phyloP scores from a whole-genome alignment of 2,888 invertebrate genomes.

The Esperia sulphurella region DNA sequence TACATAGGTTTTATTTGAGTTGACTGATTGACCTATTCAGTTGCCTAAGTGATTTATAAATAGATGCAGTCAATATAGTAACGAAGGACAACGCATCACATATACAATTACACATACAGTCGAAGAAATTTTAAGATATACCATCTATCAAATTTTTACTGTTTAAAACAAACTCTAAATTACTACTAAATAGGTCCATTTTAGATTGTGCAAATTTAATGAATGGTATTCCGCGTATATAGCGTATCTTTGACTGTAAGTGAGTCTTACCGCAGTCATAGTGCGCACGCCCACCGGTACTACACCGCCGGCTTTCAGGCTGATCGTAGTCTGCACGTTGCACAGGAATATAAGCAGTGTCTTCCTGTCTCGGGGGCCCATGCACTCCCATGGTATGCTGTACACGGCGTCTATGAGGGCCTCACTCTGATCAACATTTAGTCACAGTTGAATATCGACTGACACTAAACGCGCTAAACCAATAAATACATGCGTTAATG shows the following conservation, averaged over 20 bases:
- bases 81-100: too few species aligned
- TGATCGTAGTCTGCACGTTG: background rate
- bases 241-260: background rate
- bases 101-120: too few species aligned
- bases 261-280: background rate
- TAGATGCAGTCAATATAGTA: too few species aligned
- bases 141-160: too few species aligned
- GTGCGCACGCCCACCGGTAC: background rate
- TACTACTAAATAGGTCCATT: too few species aligned
- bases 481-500: background rate
- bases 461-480: background rate
- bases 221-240: too few species aligned
- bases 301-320: background rate
- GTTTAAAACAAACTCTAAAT: too few species aligned
- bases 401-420: background rate
- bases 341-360: background rate
- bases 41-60: too few species aligned
- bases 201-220: too few species aligned
- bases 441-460: background rate
- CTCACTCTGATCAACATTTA: slow-evolving; percentile 15
- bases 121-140: too few species aligned
- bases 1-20: too few species aligned
- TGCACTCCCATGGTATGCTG: background rate
- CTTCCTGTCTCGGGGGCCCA: background rate
- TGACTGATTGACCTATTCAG: too few species aligned